Base-by-base conservation (phyloP, 2,797 vertebrate species). In the Lacerta viridis region DNA sequence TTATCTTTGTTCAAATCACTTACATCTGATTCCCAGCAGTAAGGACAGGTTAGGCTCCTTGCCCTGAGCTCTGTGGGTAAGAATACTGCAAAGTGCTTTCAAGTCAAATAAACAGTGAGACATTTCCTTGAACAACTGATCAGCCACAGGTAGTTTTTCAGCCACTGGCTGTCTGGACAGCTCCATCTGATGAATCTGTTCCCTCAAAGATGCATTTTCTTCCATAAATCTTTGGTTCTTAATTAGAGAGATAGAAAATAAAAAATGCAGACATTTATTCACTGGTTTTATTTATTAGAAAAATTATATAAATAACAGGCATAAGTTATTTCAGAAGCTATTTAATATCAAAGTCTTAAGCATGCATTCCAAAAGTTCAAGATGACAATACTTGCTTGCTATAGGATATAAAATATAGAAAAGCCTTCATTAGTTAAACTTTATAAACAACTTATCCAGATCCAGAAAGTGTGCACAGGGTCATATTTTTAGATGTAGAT, bases 21-120 rank as follows among this genome's bases (percentile, higher is more conserved):
- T 97, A 99, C 99, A 98, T 95, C 98, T 98, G 96, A 99, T 99
- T 93, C 98, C 98, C 87, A 99, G 97, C 87, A 99, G 97, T 93
- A 99, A 97, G 13, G 98, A 98, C 85, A 99, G 97, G 95, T 98
- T 99, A 90, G 98, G 99, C 94, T 99, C 98, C 92, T 99, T 98
- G 89, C 98, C 99, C 94, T 99, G 98, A 9, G 98, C 98, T 93
- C 98, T 97, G 93, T 99, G 98, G 55, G 97, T 98, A 85, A 99
- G 98, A 95, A 99, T 98, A 95, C 98, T 98, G 95, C 98, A 99
- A 81, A 99, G 97, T 84, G 98, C 98, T 97, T 98, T 98, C 90
- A 99, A 97, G 94, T 99, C 99, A 95, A 98, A 96, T 79, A 99
- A 96, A 96, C 98, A 99, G 80, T 98, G 96, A 39, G 98, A 98